phyloP scores from a whole-genome alignment of 2,797 vertebrate genomes.

The Oreonectes daqikongensis region DNA sequence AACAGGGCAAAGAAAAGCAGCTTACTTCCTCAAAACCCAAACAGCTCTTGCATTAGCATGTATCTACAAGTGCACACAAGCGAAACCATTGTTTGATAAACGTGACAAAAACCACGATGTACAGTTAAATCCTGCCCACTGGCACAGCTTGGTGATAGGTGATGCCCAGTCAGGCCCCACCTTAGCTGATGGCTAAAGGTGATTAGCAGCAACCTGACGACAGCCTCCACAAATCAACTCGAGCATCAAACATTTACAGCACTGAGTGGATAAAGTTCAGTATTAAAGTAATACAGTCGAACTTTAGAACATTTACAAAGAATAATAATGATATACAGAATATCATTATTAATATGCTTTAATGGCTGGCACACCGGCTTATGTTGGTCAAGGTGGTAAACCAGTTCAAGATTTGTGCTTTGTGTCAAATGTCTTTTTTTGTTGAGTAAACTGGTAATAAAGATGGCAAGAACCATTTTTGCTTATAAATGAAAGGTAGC shows the following conservation, averaged over 20 bases:
- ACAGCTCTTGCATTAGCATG: constrained; percentile 57
- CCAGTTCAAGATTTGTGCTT: background rate
- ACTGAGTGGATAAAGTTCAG: constrained; percentile 48
- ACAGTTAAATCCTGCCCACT: constrained; percentile 50
- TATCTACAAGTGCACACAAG: constrained; percentile 48
- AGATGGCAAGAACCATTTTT: background rate
- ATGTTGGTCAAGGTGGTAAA: background rate
- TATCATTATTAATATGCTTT: too few relatives aligned
- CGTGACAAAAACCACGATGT: constrained; percentile 23
- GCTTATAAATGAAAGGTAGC: background rate
- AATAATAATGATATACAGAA: too few relatives aligned
- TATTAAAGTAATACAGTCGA: constrained; percentile 44
- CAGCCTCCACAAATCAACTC: constrained; percentile 43
- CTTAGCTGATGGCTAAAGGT: constrained; percentile 32
- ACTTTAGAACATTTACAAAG: constrained; percentile 49
- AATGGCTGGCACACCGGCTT: background rate
- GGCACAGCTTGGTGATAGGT: constrained; percentile 55
- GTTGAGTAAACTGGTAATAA: background rate
- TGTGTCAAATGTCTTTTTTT: background rate
- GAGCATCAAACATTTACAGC: constrained; percentile 39
- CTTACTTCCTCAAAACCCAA: constrained; percentile 61
- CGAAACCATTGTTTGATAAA: constrained; percentile 48
- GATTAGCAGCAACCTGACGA: constrained; percentile 32
- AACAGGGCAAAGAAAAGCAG: constrained; percentile 45
- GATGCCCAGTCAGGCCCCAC: constrained; percentile 50